Conservation (phyloP, 2,888 invertebrate species). For the Catocala nupta region DNA sequence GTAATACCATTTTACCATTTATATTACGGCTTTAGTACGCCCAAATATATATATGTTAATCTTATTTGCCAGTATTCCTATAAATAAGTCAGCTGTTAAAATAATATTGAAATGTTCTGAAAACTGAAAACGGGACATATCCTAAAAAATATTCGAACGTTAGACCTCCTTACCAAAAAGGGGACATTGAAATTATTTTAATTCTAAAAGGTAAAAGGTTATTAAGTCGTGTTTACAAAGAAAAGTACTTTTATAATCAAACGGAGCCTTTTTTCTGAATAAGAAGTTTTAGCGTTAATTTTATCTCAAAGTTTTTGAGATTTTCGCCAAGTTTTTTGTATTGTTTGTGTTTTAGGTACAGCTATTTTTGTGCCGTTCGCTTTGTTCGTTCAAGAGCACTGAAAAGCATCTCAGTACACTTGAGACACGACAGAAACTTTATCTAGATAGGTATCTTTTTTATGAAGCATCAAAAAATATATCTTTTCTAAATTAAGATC, state of each 20-base stretch:
- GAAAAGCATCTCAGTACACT: too few relatives aligned
- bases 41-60: too few relatives aligned
- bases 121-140: neutral
- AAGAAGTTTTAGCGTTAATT: slow-evolving; percentile 22
- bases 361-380: neutral
- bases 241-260: slow-evolving; percentile 36
- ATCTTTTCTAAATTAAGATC: too few relatives aligned
- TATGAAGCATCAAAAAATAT: too few relatives aligned
- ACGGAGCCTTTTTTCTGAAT: slow-evolving; percentile 20
- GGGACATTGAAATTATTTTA: slow-evolving; percentile 43
- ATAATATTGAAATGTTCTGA: neutral
- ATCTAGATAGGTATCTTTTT: too few relatives aligned
- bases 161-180: slow-evolving; percentile 8
- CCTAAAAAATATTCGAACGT: neutral
- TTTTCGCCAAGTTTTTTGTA: neutral
- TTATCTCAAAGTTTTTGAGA: slow-evolving; percentile 17
- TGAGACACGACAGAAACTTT: too few relatives aligned
- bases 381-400: neutral
- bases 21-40: too few relatives aligned
- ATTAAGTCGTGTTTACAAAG: slow-evolving; percentile 39
- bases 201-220: slow-evolving; percentile 43
- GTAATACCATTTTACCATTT: too few relatives aligned
- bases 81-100: too few relatives aligned
- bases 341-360: neutral
- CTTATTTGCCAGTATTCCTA: too few relatives aligned